Evolutionary conservation across 2,888 invertebrate species (phyloP).

Genomic region (Cepaea hortensis): DNA sequence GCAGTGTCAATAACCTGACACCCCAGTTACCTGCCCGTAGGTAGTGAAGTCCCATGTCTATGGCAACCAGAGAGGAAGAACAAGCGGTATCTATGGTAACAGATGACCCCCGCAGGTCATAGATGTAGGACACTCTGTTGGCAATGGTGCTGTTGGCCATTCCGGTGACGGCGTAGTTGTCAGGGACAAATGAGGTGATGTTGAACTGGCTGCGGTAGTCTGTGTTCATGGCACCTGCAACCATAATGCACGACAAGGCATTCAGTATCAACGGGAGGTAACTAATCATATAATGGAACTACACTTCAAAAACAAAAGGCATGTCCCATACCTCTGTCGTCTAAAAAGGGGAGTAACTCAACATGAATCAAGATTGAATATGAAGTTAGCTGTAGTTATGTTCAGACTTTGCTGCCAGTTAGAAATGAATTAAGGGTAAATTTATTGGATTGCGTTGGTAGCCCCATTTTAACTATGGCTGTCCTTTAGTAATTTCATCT

Average conservation of each 20-base stretch:
- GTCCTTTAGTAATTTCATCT: too few relatives aligned
- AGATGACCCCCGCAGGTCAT: slow-evolving; percentile 61
- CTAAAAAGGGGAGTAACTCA: too few relatives aligned
- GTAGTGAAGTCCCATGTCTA: slow-evolving; percentile 63
- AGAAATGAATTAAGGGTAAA: too few relatives aligned
- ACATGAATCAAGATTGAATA: too few relatives aligned
- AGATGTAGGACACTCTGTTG: slow-evolving; percentile 60
- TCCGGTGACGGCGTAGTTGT: slow-evolving; percentile 59
- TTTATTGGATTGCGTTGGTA: too few relatives aligned
- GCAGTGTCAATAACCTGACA: too few relatives aligned
- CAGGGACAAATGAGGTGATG: slow-evolving; percentile 37
- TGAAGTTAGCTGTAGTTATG: too few relatives aligned
- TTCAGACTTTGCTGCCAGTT: too few relatives aligned
- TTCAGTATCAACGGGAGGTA: neutral
- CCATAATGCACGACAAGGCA: neutral
- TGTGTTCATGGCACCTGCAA: slow-evolving; percentile 46
- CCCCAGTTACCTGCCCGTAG: slow-evolving; percentile 45
- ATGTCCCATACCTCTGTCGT: too few relatives aligned
- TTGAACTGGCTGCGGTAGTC: slow-evolving; percentile 44
- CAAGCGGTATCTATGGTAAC: slow-evolving; percentile 65
- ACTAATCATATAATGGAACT: neutral
- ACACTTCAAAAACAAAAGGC: too few relatives aligned
- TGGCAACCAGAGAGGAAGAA: slow-evolving; percentile 53
- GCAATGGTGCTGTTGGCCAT: slow-evolving; percentile 55
- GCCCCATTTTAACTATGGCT: too few relatives aligned